Conservation (phyloP, 2,888 invertebrate genomes). For the Acanthosepion lycidas region DNA sequence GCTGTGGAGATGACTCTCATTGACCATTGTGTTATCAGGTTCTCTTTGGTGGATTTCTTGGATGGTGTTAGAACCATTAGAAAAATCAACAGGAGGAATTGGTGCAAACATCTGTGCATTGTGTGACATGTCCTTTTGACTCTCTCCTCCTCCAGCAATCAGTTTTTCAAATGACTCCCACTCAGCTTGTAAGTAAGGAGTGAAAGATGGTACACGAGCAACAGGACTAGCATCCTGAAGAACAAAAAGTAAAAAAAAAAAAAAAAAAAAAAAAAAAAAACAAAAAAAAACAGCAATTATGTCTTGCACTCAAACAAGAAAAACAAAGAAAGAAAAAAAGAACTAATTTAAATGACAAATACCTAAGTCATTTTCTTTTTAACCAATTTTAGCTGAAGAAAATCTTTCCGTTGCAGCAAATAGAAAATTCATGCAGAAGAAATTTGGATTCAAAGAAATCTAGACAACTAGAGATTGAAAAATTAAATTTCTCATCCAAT, state of each 20-base stretch:
- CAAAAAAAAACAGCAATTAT: background rate
- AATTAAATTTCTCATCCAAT: background rate
- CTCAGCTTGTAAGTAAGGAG: slow-evolving; percentile 57
- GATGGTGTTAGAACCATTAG: background rate
- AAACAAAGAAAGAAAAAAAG: background rate
- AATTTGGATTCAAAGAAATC: background rate
- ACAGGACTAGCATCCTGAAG: slow-evolving; percentile 41
- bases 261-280: background rate
- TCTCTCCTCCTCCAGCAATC: slow-evolving; percentile 55
- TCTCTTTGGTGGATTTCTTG: background rate
- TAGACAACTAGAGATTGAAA: background rate
- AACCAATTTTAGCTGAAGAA: background rate
- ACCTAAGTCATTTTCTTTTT: background rate
- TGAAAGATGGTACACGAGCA: slow-evolving; percentile 34
- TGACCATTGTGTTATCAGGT: background rate
- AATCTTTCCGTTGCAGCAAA: background rate
- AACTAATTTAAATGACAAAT: background rate
- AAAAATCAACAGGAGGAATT: background rate
- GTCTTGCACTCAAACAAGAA: background rate
- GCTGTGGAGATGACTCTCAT: background rate
- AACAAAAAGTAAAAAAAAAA: background rate
- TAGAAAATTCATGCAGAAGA: background rate
- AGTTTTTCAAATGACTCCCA: slow-evolving; percentile 69
- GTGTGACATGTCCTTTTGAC: background rate
- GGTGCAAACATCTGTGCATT: background rate